phyloP scores from a whole-genome alignment of 2,797 vertebrate species.

The Rhadinocentrus ornatus region DNA sequence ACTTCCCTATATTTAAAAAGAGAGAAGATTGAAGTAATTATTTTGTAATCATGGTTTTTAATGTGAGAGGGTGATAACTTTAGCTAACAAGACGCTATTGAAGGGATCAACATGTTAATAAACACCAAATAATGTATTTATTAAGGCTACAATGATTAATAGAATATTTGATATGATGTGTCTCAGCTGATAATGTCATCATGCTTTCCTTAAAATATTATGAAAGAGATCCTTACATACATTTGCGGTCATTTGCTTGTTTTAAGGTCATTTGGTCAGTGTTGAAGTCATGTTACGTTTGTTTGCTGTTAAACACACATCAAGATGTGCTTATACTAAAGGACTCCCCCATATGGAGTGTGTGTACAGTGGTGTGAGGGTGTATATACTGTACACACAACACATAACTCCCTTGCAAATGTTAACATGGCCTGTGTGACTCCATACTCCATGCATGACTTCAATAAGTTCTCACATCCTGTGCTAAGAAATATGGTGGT shows the following conservation, averaged over 20 bases:
- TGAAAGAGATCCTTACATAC: background rate
- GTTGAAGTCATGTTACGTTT: slow-evolving; percentile 49
- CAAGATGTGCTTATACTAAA: slow-evolving; percentile 46
- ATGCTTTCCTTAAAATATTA: background rate
- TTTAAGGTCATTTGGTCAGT: slow-evolving; percentile 58
- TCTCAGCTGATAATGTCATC: slow-evolving; percentile 4
- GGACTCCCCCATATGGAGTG: slow-evolving; percentile 27
- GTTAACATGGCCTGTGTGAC: slow-evolving; percentile 19
- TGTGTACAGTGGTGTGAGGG: slow-evolving; percentile 34
- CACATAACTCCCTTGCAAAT: background rate
- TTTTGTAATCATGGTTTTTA: slow-evolving; percentile 55
- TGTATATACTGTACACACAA: slow-evolving; percentile 64
- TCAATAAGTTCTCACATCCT: slow-evolving; percentile 20
- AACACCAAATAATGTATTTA: slow-evolving; percentile 3
- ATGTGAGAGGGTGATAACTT: slow-evolving; percentile 41
- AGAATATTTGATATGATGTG: background rate
- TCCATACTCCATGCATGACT: slow-evolving; percentile 10
- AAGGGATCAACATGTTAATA: slow-evolving; percentile 6
- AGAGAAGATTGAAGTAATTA: slow-evolving; percentile 40
- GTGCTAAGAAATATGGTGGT: slow-evolving; percentile 47
- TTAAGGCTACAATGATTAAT: slow-evolving; percentile 1
- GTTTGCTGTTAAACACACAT: slow-evolving; percentile 71
- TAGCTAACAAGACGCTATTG: slow-evolving; percentile 12
- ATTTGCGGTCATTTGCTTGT: slow-evolving; percentile 21
- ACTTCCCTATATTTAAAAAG: slow-evolving; percentile 25